These are phyloP conservation scores for Brevimyrus niger DNA, from an alignment of 2,113 vertebrate genomes.

Conservation along the genomic window DNA sequence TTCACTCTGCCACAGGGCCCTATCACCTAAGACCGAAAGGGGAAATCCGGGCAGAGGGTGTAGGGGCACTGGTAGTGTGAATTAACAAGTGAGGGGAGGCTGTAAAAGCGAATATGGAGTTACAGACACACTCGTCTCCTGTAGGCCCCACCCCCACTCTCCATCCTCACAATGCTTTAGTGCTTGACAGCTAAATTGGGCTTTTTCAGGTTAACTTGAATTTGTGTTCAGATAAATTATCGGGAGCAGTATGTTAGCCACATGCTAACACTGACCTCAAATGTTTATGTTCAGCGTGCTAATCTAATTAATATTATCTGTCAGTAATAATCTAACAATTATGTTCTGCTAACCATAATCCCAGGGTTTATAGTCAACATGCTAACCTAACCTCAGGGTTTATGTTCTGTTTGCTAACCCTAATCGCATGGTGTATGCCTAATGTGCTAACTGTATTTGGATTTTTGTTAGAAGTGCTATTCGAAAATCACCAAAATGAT, in stretches of 20 bases:
- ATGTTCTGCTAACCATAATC: background rate
- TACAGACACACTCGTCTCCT: background rate
- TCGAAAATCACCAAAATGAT: background rate
- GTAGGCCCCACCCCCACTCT: constrained; percentile 25
- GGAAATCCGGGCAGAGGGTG: background rate
- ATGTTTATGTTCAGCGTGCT: background rate
- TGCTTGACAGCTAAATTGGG: constrained; percentile 13
- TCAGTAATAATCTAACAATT: too few species aligned
- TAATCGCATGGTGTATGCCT: too few species aligned
- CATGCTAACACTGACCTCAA: background rate
- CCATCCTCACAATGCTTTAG: constrained; percentile 29
- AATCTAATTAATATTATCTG: too few species aligned
- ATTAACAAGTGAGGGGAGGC: constrained; percentile 36
- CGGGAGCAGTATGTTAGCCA: background rate
- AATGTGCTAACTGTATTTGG: background rate
- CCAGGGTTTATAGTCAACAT: background rate
- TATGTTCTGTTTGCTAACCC: background rate
- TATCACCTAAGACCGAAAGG: background rate
- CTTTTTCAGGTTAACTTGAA: background rate
- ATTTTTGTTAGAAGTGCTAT: background rate
- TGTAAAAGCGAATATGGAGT: background rate
- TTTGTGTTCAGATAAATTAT: background rate
- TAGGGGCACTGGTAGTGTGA: constrained; percentile 18
- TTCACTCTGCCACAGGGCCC: constrained; percentile 22
- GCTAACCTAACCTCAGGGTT: background rate